A percentile compares a stretch with the other conserved stretches of the same genome.
Conservation (phyloP, 2,797 vertebrate species). For the Coranthus polyacanthus region DNA sequence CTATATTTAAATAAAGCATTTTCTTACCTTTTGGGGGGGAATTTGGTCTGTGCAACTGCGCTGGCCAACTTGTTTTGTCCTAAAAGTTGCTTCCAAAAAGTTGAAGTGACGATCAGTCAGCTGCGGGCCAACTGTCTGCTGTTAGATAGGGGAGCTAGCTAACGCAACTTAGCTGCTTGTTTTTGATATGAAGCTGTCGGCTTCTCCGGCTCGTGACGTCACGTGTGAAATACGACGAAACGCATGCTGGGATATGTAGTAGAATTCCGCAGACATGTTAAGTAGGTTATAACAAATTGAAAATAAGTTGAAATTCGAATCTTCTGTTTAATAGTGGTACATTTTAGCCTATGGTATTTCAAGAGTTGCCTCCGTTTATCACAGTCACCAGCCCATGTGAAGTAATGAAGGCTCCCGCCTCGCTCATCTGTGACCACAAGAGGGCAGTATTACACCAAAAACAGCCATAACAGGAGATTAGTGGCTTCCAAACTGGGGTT, state of each 20-base stretch:
- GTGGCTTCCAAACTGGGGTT: no score
- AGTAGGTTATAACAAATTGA: no score
- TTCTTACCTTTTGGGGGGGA: conserved; percentile 57
- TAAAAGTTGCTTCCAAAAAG: conserved; percentile 74
- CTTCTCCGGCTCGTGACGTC: conserved; percentile 72
- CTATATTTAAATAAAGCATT: conserved; percentile 6
- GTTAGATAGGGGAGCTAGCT: conserved; percentile 59
- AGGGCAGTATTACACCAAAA: conserved; percentile 54
- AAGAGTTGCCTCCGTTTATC: neutral
- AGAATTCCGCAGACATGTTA: no score
- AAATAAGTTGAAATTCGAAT: rapidly evolving
- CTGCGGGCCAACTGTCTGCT: conserved; percentile 63
- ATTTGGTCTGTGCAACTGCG: conserved; percentile 4
- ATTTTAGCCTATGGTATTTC: neutral
- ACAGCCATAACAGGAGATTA: neutral
- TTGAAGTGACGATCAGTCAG: conserved; percentile 67
- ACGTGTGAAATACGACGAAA: conserved; percentile 14
- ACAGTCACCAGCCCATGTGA: neutral
- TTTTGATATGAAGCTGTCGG: conserved; percentile 71
- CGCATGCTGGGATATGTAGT: conserved; percentile 65
- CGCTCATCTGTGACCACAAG: conserved; percentile 63
- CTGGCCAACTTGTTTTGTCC: conserved; percentile 34
- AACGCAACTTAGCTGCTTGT: conserved; percentile 71
- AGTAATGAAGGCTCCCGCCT: neutral
- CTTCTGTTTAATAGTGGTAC: rapidly evolving